phyloP scores from a whole-genome alignment of 1,140 invertebrate genomes.

The Pseudoatta argentina region DNA sequence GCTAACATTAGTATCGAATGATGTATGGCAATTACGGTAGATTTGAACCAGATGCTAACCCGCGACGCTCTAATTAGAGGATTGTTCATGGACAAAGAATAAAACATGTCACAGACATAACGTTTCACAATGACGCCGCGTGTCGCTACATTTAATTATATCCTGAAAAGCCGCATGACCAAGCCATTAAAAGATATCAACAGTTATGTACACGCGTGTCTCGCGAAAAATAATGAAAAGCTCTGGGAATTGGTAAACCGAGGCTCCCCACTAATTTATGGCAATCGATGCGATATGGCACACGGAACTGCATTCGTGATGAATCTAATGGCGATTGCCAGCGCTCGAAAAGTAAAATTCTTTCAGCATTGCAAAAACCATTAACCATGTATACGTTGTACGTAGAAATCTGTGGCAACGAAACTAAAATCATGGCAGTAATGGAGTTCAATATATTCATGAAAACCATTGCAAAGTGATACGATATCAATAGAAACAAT shows the following conservation, averaged over 20 bases:
- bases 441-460: not conserved
- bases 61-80: slow-evolving; percentile 39
- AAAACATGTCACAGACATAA: slow-evolving; percentile 47
- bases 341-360: slow-evolving; percentile 19
- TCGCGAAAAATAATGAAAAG: slow-evolving; percentile 56
- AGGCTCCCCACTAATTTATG: slow-evolving; percentile 38
- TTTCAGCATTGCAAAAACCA: slow-evolving; percentile 35
- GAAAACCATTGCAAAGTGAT: slow-evolving; percentile 35
- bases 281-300: slow-evolving; percentile 32
- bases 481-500: slow-evolving; percentile 18
- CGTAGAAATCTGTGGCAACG: slow-evolving; percentile 17
- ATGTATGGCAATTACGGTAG: not conserved
- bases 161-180: slow-evolving; percentile 10
- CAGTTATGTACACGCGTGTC: slow-evolving; percentile 43
- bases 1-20: slow-evolving; percentile 6
- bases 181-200: slow-evolving; percentile 39
- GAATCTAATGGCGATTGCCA: slow-evolving; percentile 58
- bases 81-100: slow-evolving; percentile 43
- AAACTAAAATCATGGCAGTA: slow-evolving; percentile 4
- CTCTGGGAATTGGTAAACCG: slow-evolving; percentile 48
- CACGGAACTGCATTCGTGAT: slow-evolving; percentile 39
- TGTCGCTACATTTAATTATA: slow-evolving; percentile 56
- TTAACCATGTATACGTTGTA: slow-evolving; percentile 31
- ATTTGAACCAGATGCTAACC: slow-evolving; percentile 21
- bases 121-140: slow-evolving; percentile 43